Evolutionary conservation across 2,888 invertebrate genomes (phyloP).

Genomic region (Cerastoderma edule): DNA sequence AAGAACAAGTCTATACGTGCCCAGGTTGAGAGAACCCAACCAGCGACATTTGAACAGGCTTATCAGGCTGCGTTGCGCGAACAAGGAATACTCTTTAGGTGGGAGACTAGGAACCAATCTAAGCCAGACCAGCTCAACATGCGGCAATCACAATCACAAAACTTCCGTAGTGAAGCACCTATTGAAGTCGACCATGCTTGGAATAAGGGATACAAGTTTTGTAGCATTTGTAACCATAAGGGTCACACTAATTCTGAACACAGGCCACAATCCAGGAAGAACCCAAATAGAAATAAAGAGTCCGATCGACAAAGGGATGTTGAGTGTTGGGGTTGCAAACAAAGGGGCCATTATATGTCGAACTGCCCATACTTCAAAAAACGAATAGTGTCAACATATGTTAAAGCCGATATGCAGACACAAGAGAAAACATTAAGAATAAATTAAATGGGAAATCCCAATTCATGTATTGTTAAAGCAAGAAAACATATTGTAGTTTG

Average conservation of each 20-base stretch:
- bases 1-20: neutral
- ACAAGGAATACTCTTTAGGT: conserved; percentile 16
- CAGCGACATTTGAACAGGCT: conserved; percentile 19
- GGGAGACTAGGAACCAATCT: conserved; percentile 15
- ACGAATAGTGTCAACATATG: neutral
- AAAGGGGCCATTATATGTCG: neutral
- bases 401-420: neutral
- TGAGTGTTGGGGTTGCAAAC: too few relatives aligned
- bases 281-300: too few relatives aligned
- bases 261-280: too few relatives aligned
- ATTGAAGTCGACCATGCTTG: conserved; percentile 4
- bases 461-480: too few relatives aligned
- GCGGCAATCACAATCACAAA: too few relatives aligned
- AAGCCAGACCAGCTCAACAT: neutral
- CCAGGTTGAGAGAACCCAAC: conserved; percentile 19
- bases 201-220: neutral
- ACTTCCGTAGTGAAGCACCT: conserved; percentile 8
- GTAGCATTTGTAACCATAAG: neutral
- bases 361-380: too few relatives aligned
- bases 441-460: conserved; percentile 8
- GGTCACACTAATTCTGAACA: conserved; percentile 15
- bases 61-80: conserved; percentile 11
- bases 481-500: too few relatives aligned
- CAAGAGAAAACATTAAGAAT: neutral
- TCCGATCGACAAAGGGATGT: too few relatives aligned